Evolutionary conservation across 2,113 vertebrate genomes (phyloP).

Genomic region (Mustelus asterias): DNA sequence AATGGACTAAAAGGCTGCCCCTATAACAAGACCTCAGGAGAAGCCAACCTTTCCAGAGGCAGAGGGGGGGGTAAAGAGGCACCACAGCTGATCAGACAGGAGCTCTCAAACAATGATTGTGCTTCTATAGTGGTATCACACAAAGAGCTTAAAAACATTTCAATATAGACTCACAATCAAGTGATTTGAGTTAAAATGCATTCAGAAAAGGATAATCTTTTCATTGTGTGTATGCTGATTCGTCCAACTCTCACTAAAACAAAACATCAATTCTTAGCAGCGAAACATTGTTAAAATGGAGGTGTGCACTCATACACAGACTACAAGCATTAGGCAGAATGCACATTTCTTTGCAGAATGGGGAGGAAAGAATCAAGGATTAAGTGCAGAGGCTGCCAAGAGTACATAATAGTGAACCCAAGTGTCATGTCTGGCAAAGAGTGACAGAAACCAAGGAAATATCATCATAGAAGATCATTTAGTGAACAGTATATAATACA

Average conservation of each 20-base stretch:
- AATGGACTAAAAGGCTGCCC: neutral
- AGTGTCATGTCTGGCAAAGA: neutral
- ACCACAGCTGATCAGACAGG: neutral
- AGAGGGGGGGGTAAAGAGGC: neutral
- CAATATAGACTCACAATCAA: neutral
- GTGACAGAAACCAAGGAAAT: neutral
- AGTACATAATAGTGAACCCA: neutral
- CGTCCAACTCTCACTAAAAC: neutral
- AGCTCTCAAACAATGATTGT: neutral
- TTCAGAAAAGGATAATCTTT: neutral
- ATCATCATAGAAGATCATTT: neutral
- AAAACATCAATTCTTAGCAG: neutral
- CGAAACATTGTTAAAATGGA: neutral
- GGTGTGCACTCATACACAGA: neutral
- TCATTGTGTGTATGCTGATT: neutral
- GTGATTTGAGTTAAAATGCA: neutral
- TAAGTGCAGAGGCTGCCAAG: neutral
- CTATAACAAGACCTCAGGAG: neutral
- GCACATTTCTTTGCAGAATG: neutral
- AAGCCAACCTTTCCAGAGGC: neutral
- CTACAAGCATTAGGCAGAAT: neutral
- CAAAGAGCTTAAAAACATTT: neutral
- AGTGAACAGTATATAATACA: neutral
- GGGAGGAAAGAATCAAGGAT: neutral
- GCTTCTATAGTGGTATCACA: neutral